These are phyloP conservation scores for Calycopis cecrops DNA, from an alignment of 1,140 invertebrate species.

Conservation along the genomic window DNA sequence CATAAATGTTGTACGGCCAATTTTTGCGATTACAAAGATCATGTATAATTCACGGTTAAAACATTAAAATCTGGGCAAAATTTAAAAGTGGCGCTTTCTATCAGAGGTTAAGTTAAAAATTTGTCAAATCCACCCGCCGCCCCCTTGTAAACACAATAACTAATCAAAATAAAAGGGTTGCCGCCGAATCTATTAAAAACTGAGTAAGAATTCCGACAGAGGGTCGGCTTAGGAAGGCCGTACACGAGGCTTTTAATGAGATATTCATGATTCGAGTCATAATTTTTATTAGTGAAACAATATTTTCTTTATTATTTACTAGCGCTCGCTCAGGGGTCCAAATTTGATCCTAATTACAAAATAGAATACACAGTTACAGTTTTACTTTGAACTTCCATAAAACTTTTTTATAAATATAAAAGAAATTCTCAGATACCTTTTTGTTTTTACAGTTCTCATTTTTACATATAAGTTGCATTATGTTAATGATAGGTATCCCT, in stretches of 20 bases:
- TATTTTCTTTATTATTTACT: too few species aligned
- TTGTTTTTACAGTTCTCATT: too few species aligned
- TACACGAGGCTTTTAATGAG: slow-evolving; percentile 17
- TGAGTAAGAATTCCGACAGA: slow-evolving; percentile 58
- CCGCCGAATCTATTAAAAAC: slow-evolving; percentile 67
- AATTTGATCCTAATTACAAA: too few species aligned
- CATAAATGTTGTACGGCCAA: background rate
- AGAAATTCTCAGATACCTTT: too few species aligned
- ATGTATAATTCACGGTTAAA: slow-evolving; percentile 10
- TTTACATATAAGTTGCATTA: too few species aligned
- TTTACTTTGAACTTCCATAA: too few species aligned
- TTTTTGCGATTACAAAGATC: background rate
- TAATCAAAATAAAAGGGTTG: slow-evolving; percentile 72
- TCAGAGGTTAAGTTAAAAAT: slow-evolving; percentile 35
- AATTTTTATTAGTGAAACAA: too few species aligned
- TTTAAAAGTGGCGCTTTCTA: too few species aligned
- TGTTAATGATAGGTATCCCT: too few species aligned
- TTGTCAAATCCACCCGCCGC: slow-evolving; percentile 37
- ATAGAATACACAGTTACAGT: too few species aligned
- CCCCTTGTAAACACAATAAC: slow-evolving; percentile 59
- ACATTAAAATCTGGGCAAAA: slow-evolving; percentile 36
- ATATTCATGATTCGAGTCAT: background rate
- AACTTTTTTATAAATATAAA: too few species aligned
- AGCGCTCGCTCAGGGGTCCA: too few species aligned
- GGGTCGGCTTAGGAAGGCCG: slow-evolving; percentile 35